Evolutionary conservation across 2,113 vertebrate species (phyloP).

Genomic region (Sturnira hondurensis): DNA sequence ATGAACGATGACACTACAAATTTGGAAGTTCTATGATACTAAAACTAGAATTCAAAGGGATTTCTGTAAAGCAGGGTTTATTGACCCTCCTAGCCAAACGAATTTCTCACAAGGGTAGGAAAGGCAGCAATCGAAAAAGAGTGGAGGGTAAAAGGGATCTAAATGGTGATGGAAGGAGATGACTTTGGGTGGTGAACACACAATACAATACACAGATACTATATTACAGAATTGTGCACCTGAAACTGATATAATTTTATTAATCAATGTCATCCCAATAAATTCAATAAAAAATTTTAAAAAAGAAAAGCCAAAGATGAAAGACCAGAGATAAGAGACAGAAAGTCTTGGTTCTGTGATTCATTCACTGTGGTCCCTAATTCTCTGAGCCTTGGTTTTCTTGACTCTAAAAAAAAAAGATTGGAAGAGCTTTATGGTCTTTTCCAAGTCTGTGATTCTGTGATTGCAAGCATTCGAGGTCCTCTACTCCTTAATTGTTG

Average conservation of each 20-base stretch:
- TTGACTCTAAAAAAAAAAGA: neutral
- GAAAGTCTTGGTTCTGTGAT: neutral
- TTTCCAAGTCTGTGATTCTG: neutral
- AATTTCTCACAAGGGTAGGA: neutral
- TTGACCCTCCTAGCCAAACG: neutral
- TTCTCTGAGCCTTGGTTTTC: neutral
- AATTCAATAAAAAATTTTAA: neutral
- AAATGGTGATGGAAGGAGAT: neutral
- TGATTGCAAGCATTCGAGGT: neutral
- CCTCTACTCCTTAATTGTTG: neutral
- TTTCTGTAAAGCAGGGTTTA: neutral
- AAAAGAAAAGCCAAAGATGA: neutral
- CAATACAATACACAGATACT: neutral
- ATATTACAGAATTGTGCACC: neutral
- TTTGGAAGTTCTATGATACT: neutral
- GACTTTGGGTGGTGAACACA: neutral
- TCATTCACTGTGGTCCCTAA: neutral
- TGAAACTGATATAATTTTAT: neutral
- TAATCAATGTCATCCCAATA: neutral
- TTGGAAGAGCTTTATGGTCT: neutral
- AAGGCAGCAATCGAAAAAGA: neutral
- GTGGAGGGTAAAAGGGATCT: neutral
- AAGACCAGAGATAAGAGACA: neutral
- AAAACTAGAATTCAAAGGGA: neutral
- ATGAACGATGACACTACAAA: neutral